A percentile compares a stretch with the other conserved stretches of the same genome.
These are phyloP conservation scores for Brachystomella parvula DNA, from an alignment of 1,140 invertebrate genomes.

Conservation along the genomic window DNA sequence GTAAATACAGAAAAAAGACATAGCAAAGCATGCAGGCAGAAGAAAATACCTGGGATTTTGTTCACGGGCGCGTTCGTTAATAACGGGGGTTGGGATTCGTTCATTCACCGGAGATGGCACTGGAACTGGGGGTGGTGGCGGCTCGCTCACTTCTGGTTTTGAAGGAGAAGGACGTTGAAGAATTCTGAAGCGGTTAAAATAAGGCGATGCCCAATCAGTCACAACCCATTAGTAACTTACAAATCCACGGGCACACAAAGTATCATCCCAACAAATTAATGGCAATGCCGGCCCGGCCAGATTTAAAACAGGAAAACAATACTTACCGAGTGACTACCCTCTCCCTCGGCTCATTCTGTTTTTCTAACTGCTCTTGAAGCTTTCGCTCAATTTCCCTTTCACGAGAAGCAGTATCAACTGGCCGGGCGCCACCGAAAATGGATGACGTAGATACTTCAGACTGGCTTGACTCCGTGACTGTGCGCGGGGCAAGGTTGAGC, in stretches of 20 bases:
- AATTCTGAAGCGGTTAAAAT: constrained; percentile 1
- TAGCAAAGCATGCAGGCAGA: not conserved
- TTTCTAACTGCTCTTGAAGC: too few species aligned
- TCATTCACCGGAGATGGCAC: not conserved
- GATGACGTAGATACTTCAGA: constrained; percentile 45
- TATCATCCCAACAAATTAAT: too few species aligned
- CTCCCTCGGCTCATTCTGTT: constrained; percentile 28
- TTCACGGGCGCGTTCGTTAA: not conserved
- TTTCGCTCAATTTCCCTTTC: constrained; percentile 66
- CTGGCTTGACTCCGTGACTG: constrained; percentile 42
- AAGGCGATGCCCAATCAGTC: not conserved
- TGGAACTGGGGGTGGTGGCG: too few species aligned
- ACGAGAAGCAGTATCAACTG: constrained; percentile 80
- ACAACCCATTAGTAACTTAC: not conserved
- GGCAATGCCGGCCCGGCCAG: too few species aligned
- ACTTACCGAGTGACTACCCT: not conserved
- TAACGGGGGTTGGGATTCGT: not conserved
- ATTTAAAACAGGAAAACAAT: not conserved
- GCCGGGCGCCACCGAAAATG: constrained; percentile 85
- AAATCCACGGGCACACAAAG: not conserved
- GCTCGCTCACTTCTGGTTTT: not conserved
- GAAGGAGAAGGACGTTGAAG: not conserved
- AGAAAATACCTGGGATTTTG: not conserved
- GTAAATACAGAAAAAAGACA: not conserved
- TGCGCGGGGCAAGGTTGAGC: constrained; percentile 32